These are phyloP conservation scores for Apogon hyalosoma DNA, from an alignment of 2,797 vertebrate species.

Conservation along the genomic window DNA sequence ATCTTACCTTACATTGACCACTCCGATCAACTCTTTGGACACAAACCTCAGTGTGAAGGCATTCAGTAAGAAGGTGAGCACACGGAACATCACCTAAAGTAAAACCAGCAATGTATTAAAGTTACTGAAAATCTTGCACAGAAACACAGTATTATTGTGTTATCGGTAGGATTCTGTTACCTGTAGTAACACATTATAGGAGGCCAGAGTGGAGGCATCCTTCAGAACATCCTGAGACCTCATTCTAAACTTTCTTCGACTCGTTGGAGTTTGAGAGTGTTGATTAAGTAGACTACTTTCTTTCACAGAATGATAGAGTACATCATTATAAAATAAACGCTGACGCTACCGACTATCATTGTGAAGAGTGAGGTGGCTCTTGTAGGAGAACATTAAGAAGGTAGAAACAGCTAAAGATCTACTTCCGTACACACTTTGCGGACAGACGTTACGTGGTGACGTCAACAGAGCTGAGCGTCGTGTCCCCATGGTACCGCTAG, in stretches of 20 bases:
- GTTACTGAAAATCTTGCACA: too few species aligned
- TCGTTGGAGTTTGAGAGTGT: not conserved
- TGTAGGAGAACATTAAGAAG: not conserved
- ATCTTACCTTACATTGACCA: constrained; percentile 95
- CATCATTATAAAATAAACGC: not conserved
- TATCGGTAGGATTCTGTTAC: constrained; percentile 42
- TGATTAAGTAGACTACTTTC: not conserved
- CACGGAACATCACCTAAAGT: constrained; percentile 91
- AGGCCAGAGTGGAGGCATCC: constrained; percentile 76
- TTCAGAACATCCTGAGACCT: constrained; percentile 76
- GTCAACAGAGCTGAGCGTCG: not conserved
- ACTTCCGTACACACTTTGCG: constrained; percentile 77
- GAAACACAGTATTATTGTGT: too few species aligned
- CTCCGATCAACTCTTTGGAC: constrained; percentile 92
- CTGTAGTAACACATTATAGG: constrained; percentile 82
- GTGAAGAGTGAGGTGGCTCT: not conserved
- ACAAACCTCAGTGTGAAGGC: constrained; percentile 96
- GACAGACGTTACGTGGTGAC: constrained; percentile 52
- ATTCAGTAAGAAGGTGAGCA: constrained; percentile 92
- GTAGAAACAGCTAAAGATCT: not conserved
- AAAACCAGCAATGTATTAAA: not conserved
- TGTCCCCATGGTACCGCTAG: constrained; percentile 19
- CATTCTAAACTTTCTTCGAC: constrained; percentile 58
- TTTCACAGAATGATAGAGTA: not conserved
- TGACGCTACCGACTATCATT: not conserved